phyloP scores from a whole-genome alignment of 1,140 invertebrate genomes.

The Cecropterus lyciades region DNA sequence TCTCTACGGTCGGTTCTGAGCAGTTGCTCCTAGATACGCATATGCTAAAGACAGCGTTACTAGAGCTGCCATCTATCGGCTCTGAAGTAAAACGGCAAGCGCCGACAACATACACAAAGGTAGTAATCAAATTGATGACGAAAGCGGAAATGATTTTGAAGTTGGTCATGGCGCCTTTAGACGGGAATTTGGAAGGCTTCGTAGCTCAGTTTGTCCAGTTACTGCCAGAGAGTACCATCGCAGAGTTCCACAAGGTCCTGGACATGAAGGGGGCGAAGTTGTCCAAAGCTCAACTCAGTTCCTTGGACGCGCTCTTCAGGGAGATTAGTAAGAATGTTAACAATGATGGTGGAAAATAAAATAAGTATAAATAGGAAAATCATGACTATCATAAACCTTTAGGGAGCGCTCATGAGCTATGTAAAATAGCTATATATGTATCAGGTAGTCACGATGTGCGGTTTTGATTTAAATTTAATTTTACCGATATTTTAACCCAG shows the following conservation, averaged over 20 bases:
- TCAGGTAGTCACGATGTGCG: no score
- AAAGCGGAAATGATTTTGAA: slow-evolving; percentile 99
- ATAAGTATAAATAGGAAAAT: no score
- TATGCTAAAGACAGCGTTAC: slow-evolving; percentile 97
- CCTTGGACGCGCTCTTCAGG: slow-evolving; percentile 61
- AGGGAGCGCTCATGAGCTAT: no score
- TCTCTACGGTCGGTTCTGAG: slow-evolving; percentile 97
- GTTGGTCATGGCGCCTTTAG: slow-evolving; percentile 97
- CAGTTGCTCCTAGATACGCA: slow-evolving; percentile 99
- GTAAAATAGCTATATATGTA: no score
- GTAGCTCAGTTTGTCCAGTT: slow-evolving; percentile 96
- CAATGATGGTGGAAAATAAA: slow-evolving; percentile 43
- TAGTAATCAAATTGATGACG: slow-evolving; percentile 98
- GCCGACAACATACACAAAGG: slow-evolving; percentile 93
- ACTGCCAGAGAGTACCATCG: slow-evolving; percentile 94
- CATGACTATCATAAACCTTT: no score
- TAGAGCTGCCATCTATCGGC: slow-evolving; percentile 97
- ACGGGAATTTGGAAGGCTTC: slow-evolving; percentile 91
- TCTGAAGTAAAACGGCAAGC: slow-evolving; percentile 94
- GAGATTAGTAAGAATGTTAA: slow-evolving; percentile 50
- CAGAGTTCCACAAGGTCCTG: slow-evolving; percentile 97
- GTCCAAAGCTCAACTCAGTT: slow-evolving; percentile 59
- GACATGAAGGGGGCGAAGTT: slow-evolving; percentile 96
- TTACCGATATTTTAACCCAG: no score
- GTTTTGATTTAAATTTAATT: no score